Base-by-base conservation (phyloP, 2,888 invertebrate genomes). In the Lottia scabra region DNA sequence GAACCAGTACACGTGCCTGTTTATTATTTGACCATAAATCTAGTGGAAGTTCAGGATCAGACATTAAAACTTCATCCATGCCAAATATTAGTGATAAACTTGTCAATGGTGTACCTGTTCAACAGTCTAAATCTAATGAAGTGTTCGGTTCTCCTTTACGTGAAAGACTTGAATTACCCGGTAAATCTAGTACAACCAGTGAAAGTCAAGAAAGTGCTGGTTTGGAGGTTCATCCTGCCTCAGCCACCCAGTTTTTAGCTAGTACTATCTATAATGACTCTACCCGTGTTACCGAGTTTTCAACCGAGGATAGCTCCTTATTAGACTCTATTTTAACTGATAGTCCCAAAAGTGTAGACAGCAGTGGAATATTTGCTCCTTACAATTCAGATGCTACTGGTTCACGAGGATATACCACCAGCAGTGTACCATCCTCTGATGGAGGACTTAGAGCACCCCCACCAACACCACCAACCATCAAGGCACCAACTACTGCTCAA, bases 281-380 rank as follows among this genome's bases (percentile, higher is more conserved):
- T 23, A 56, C 56, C 10, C 56, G 56, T 10, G 56, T 56, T 19
- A 56, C 56, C 13, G 56, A 56, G 19, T 23, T 56, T 12, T 23
- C 56, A 23, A 23, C 19, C 5, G 23, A 19, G 13, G 56, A 56
- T 23, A 56, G 56, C 23, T 56, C 56, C 19, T 48, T 75, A 76
- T 43, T 74, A 75, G 84, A 85, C 75, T 84, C 84, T 1, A 82
- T 84, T 43, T 79, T 86, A 27, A 86, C 86, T 13, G 84, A 84
- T 77, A 85, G 85, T 74, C 85, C 86, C 8, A 79, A 81, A 72
- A 85, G 84, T 75, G 82, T 81, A 0, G 78, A 83, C 63, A 85
- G 85, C 74, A 84, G 84, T 77, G 86, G 86, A 30, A 81, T 85
- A 4, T 83, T 81, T 63, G 84, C 84, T 43, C 86, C 86, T 0